These are phyloP conservation scores for Chromobotia macracanthus DNA, from an alignment of 2,797 vertebrate species.

Conservation along the genomic window DNA sequence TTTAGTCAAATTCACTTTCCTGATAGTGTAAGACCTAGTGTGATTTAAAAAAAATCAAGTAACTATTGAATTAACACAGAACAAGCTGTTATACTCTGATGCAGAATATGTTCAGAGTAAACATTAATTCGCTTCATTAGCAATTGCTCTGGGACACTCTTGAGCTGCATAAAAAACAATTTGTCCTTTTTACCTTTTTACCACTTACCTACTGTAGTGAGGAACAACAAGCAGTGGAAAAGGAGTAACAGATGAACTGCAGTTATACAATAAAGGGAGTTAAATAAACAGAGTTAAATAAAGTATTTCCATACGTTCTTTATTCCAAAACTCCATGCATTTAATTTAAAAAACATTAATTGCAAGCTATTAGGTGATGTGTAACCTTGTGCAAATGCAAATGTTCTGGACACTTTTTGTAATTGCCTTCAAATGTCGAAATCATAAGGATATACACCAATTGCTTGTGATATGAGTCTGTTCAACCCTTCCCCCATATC, in stretches of 20 bases:
- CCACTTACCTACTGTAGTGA: slow-evolving; percentile 81
- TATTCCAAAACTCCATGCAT: slow-evolving; percentile 53
- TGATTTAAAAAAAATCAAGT: slow-evolving; percentile 77
- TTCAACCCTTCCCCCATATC: background rate
- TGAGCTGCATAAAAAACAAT: slow-evolving; percentile 67
- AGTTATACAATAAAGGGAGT: slow-evolving; percentile 49
- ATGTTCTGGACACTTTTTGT: background rate
- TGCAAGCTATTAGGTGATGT: background rate
- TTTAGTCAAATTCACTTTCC: slow-evolving; percentile 71
- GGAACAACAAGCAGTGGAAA: slow-evolving; percentile 74
- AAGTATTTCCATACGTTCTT: slow-evolving; percentile 52
- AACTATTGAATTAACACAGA: slow-evolving; percentile 76
- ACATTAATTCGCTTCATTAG: slow-evolving; percentile 72
- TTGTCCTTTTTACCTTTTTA: slow-evolving; percentile 60
- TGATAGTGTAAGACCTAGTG: slow-evolving; percentile 70
- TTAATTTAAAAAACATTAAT: slow-evolving; percentile 48
- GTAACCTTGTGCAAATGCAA: background rate
- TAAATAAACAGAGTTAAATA: no score
- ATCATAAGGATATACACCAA: background rate
- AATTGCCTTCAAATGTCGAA: background rate
- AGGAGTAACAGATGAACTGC: slow-evolving; percentile 52
- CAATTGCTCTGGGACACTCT: slow-evolving; percentile 70
- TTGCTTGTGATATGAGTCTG: background rate
- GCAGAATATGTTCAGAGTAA: slow-evolving; percentile 70
- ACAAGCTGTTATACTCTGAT: slow-evolving; percentile 78